Evolutionary conservation across 2,888 invertebrate genomes (phyloP).

Genomic region (Boloria euphrosyne): DNA sequence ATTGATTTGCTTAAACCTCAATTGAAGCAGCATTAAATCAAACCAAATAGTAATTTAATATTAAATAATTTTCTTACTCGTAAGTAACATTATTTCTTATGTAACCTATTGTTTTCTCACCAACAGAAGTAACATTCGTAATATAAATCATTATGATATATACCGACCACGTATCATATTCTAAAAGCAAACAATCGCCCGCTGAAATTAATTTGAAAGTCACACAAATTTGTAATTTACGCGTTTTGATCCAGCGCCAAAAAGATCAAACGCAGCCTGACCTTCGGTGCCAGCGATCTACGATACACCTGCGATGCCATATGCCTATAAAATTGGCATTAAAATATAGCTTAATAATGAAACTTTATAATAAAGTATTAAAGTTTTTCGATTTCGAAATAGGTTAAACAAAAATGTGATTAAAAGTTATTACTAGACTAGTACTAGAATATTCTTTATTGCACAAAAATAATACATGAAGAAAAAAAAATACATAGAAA

Average conservation of each 20-base stretch:
- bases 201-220: slow-evolving; percentile 48
- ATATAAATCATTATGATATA: slow-evolving; percentile 38
- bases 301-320: slow-evolving; percentile 26
- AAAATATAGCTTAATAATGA: neutral
- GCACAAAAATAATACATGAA: too few relatives aligned
- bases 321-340: neutral
- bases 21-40: too few relatives aligned
- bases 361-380: neutral
- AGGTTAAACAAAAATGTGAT: too few relatives aligned
- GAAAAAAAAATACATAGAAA: too few relatives aligned
- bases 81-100: neutral
- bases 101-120: slow-evolving; percentile 3
- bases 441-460: too few relatives aligned
- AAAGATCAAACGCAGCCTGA: slow-evolving; percentile 53
- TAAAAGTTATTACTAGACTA: too few relatives aligned
- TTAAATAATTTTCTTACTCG: neutral
- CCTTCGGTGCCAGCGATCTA: slow-evolving; percentile 44
- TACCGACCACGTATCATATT: slow-evolving; percentile 42
- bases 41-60: neutral
- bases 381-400: too few relatives aligned
- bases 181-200: slow-evolving; percentile 43
- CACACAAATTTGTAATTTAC: slow-evolving; percentile 48
- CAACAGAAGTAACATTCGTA: slow-evolving; percentile 5
- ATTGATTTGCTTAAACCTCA: too few relatives aligned
- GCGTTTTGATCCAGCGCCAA: slow-evolving; percentile 53